Evolutionary conservation across 2,888 invertebrate genomes (phyloP).

Genomic region (Drosophila quasianomalipes): DNA sequence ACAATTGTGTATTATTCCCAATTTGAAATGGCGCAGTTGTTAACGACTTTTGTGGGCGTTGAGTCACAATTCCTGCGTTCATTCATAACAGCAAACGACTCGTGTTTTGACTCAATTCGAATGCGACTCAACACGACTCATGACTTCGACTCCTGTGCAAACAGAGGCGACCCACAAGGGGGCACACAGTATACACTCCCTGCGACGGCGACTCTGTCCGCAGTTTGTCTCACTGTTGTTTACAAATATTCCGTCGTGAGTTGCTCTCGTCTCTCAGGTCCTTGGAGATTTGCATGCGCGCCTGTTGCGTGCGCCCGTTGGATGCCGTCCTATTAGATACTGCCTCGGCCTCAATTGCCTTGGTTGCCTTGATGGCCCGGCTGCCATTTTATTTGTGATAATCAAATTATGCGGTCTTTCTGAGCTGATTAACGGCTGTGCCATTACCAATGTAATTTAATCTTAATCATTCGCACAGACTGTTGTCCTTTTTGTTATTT

Average conservation of each 20-base stretch:
- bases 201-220: slow-evolving; percentile 6
- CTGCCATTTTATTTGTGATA: slow-evolving; percentile 35
- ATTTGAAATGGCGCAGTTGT: slow-evolving; percentile 37
- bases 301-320: slow-evolving; percentile 65
- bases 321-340: slow-evolving; percentile 30
- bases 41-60: slow-evolving; percentile 11
- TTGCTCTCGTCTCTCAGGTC: slow-evolving; percentile 17
- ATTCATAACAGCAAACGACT: slow-evolving; percentile 32
- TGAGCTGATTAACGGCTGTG: slow-evolving; percentile 41
- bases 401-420: slow-evolving; percentile 49
- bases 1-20: slow-evolving; percentile 27
- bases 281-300: slow-evolving; percentile 59
- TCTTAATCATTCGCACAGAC: slow-evolving; percentile 31
- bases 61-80: slow-evolving; percentile 24
- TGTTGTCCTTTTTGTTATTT: slow-evolving; percentile 1
- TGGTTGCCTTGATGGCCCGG: not conserved
- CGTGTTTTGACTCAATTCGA: slow-evolving; percentile 36
- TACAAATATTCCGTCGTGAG: slow-evolving; percentile 54
- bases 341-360: slow-evolving; percentile 21
- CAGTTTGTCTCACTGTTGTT: slow-evolving; percentile 47
- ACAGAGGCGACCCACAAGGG: slow-evolving; percentile 22
- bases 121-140: slow-evolving; percentile 7
- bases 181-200: not conserved
- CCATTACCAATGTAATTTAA: slow-evolving; percentile 34
- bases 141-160: slow-evolving; percentile 24